Evolutionary conservation across 2,797 vertebrate species (phyloP).

Genomic region (Microctenopoma lineatum): DNA sequence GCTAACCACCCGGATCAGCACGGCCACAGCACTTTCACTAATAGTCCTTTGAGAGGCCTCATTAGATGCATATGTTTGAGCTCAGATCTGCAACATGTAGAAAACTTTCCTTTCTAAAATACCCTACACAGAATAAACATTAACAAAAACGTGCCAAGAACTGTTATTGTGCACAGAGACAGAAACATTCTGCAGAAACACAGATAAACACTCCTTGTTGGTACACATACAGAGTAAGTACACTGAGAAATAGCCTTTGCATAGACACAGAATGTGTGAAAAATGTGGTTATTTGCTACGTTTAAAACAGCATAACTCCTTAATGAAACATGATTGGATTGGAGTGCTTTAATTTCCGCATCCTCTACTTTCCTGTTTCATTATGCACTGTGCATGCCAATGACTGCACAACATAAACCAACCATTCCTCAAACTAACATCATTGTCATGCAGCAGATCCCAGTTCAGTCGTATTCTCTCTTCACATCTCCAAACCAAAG

Average conservation of each 20-base stretch:
- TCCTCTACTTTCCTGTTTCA: slow-evolving; percentile 25
- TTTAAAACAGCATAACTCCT: slow-evolving; percentile 5
- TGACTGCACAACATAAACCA: slow-evolving; percentile 51
- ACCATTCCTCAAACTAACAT: slow-evolving; percentile 56
- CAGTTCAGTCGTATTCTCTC: slow-evolving; percentile 61
- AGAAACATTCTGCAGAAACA: neutral
- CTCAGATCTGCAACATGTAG: slow-evolving; percentile 14
- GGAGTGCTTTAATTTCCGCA: slow-evolving; percentile 23
- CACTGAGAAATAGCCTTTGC: neutral
- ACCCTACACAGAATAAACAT: slow-evolving; percentile 10
- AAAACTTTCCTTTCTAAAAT: slow-evolving; percentile 31
- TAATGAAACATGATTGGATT: slow-evolving; percentile 19
- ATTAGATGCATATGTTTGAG: slow-evolving; percentile 54
- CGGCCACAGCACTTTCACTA: slow-evolving; percentile 43
- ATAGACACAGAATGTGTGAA: neutral
- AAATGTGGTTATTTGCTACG: neutral
- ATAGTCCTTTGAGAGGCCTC: slow-evolving; percentile 59
- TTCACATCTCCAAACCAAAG: slow-evolving; percentile 71
- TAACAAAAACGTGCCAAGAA: slow-evolving; percentile 10
- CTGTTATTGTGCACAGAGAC: slow-evolving; percentile 7
- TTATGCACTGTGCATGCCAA: slow-evolving; percentile 43
- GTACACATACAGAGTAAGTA: slow-evolving; percentile 14
- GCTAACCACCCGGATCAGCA: slow-evolving; percentile 53
- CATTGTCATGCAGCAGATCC: slow-evolving; percentile 73
- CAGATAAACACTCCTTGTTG: neutral